These are phyloP conservation scores for Anguilla japonica DNA, from an alignment of 2,113 vertebrate species.

Conservation along the genomic window DNA sequence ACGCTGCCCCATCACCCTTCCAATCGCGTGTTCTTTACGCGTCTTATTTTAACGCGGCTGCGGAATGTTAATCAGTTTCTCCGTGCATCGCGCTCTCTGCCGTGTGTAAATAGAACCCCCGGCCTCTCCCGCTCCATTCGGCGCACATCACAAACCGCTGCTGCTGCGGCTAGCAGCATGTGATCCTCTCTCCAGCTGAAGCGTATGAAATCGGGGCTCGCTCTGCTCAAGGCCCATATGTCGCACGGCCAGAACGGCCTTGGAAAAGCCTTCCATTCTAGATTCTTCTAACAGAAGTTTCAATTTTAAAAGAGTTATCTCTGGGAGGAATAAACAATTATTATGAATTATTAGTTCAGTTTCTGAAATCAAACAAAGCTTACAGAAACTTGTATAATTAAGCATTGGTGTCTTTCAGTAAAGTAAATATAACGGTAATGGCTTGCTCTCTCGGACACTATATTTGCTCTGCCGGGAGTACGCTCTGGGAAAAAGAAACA, in stretches of 20 bases:
- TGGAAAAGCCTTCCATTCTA: not conserved
- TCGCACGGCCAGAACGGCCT: not conserved
- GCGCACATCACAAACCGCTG: not conserved
- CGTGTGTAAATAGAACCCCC: not conserved
- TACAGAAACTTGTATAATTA: too few species aligned
- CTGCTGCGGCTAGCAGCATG: not conserved
- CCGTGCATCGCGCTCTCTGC: not conserved
- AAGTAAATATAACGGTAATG: too few species aligned
- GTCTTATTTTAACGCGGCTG: not conserved
- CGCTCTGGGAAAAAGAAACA: too few species aligned
- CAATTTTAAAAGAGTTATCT: too few species aligned
- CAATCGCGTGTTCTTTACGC: not conserved
- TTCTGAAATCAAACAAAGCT: too few species aligned
- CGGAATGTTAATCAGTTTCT: slow-evolving; percentile 1
- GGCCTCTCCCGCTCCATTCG: not conserved
- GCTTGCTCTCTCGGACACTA: too few species aligned
- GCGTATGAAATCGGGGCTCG: not conserved
- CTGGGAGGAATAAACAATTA: too few species aligned
- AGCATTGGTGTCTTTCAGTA: too few species aligned
- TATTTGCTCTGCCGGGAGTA: too few species aligned
- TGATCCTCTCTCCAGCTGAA: not conserved
- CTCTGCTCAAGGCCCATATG: not conserved
- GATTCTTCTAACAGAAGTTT: not conserved
- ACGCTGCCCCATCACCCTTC: not conserved
- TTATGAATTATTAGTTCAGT: too few species aligned